Evolutionary conservation across 2,797 vertebrate genomes (phyloP), one percentile per base, ranked within the genome.

Genomic region (Hozukius guyotensis): DNA sequence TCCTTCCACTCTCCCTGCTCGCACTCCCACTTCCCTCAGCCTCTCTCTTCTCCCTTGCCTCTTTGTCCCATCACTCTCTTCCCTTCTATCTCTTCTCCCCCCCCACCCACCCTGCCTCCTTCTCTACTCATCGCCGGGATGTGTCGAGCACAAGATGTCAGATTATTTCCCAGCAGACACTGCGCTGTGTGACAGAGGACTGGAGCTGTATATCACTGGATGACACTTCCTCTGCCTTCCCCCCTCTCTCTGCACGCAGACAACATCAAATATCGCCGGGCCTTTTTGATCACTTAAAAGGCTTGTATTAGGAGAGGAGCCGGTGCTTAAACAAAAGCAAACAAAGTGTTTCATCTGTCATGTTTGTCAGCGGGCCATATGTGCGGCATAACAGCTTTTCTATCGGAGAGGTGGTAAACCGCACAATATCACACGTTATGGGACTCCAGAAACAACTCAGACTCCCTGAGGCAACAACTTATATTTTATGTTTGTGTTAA

Each of bases 231-330:
- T 85, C 76, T 86, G 65, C 86, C 78, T n/a, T 16, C 65, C 79
- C 77, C 68, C 80, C 82, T 74, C 80, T 77, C 84, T 22, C 83
- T 74, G 79, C 75, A 82, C 8, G 24, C 83, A 92, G 89, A 89
- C 88, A 88, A 93, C 93, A 94, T 95, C 93, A 95, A 93, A 94
- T 91, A 93, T 92, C 8, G 52, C 90, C 73, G 2, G 86, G 87
- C 83, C 83, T 85, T 95, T 94, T 94, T 95, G 93, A 94, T 94
- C 92, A 94, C 89, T 93, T 94, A 89, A 94, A 94, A 94, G 91
- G 85, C 87, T 91, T 57, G 81, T 92, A 93, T 93, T 91, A 93
- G 87, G 83, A 87, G 88, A 88, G 75, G 80, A 92, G 84, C 81
- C 27, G 82, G 70, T 73, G 85, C 86, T 90, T 92, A 89, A 91